Evolutionary conservation across 2,888 invertebrate species (phyloP), one percentile per base, ranked within the genome.

Genomic region (Cryptops parisi): DNA sequence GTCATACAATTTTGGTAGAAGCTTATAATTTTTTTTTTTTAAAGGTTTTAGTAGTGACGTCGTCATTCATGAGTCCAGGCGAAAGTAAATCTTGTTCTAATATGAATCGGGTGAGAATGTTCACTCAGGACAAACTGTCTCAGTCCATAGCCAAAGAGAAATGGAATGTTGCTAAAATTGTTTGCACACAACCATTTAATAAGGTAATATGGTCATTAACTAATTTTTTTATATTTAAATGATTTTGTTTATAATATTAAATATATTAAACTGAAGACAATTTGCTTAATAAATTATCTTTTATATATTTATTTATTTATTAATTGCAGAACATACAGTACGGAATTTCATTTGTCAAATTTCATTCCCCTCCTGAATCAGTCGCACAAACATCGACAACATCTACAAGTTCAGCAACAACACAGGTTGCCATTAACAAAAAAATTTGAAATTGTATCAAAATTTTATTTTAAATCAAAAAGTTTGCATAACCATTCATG

Each of bases 131-230:
- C 9, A 76, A 81, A 55, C 71, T 90, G 21, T 72, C 76, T 1
- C 71, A 75, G 52, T 70, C 70, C 1, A 70, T 72, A 17, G 67
- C 74, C 21, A 67, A 69, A 1, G 75, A 81, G 64, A 83, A 82
- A 67, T 91, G 88, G 88, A 85, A 88, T 69, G 72, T 83, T 52
- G 68, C 90, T 22, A 84, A 89, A 64, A 69, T 90, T 45, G 78
- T 86, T 2, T 90, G 89, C 69, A 78, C 81, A 2, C 93, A 93
- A 69, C 89, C 88, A 0, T 90, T 87, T 68, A 87, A 86, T 66
- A 82, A 78, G 62, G 70, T 70, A 57, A 24, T n/a, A n/a, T n/a
- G n/a, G n/a, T n/a, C n/a, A 47, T 24, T n/a, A 24, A 38, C 19
- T 52, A n/a, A n/a, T n/a, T n/a, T n/a, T n/a, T n/a, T n/a, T n/a